Percentiles rank a stretch among this genome's conserved stretches.
Evolutionary conservation across 2,113 vertebrate species (phyloP).

Genomic region (Athene cunicularia): DNA sequence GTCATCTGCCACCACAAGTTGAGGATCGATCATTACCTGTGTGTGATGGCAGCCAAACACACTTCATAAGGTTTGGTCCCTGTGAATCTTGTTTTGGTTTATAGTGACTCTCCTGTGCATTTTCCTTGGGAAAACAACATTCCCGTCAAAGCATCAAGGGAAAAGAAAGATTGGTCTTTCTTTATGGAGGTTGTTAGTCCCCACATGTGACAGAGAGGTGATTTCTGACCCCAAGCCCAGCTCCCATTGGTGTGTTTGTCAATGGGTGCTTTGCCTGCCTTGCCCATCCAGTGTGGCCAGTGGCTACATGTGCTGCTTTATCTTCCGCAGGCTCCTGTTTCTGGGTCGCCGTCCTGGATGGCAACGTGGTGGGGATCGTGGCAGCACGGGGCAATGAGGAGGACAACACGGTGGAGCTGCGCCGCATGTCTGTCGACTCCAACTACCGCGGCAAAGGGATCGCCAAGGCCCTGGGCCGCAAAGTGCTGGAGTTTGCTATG

Average conservation of each 20-base stretch:
- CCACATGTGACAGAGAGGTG: accelerated
- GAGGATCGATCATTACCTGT: accelerated
- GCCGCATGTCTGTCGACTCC: conserved; percentile 97
- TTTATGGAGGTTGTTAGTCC: neutral
- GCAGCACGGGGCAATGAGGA: conserved; percentile 90
- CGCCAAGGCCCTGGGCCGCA: conserved; percentile 93
- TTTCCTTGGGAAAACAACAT: neutral
- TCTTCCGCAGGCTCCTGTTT: conserved; percentile 89
- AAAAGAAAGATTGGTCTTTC: neutral
- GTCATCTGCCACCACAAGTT: neutral
- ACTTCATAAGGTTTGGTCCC: neutral
- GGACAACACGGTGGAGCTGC: conserved; percentile 93
- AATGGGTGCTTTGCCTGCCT: neutral
- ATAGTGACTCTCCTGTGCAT: neutral
- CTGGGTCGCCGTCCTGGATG: conserved; percentile 95
- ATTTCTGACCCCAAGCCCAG: neutral
- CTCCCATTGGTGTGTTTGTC: accelerated
- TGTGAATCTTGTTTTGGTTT: neutral
- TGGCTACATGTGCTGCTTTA: neutral
- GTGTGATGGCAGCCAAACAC: neutral
- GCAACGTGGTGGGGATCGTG: conserved; percentile 95
- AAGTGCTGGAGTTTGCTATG: conserved; percentile 94
- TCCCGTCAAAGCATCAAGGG: neutral
- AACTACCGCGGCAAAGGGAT: conserved; percentile 96
- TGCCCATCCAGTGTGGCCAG: accelerated